A percentile compares a stretch with the other conserved stretches of the same genome.
These are phyloP conservation scores for Drosophila sulfurigaster DNA, from an alignment of 1,140 invertebrate genomes.

Conservation along the genomic window DNA sequence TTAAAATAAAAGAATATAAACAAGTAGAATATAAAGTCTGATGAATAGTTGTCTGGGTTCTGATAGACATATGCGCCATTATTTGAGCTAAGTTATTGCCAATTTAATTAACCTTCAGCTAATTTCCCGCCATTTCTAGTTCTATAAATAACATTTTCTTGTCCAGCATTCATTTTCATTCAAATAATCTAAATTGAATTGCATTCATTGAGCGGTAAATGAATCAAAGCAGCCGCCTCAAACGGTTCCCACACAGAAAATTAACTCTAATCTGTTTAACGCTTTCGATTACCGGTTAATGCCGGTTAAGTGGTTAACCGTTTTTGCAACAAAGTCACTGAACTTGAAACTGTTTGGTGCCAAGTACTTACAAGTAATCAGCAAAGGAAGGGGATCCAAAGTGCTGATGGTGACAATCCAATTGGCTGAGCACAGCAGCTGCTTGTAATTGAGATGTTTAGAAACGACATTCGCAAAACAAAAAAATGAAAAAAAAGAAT, in stretches of 20 bases:
- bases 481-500: background rate
- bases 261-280: conserved; percentile 32
- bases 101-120: too few species aligned
- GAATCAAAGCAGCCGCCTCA: conserved; percentile 16
- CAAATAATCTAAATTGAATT: background rate
- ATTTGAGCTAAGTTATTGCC: too few species aligned
- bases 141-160: background rate
- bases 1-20: too few species aligned
- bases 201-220: conserved; percentile 14
- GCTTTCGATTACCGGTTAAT: conserved; percentile 31
- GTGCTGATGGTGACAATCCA: conserved; percentile 6
- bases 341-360: conserved; percentile 57
- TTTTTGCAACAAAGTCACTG: conserved; percentile 50
- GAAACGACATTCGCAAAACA: background rate
- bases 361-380: conserved; percentile 15
- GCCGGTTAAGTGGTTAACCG: conserved; percentile 40
- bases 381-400: conserved; percentile 10
- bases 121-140: too few species aligned
- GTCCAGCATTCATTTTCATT: background rate
- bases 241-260: conserved; percentile 1
- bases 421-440: conserved; percentile 3
- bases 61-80: too few species aligned
- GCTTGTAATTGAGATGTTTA: conserved; percentile 11
- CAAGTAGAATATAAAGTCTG: too few species aligned
- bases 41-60: too few species aligned